These are phyloP conservation scores for Megalops atlanticus DNA, from an alignment of 2,113 vertebrate species.

Conservation along the genomic window DNA sequence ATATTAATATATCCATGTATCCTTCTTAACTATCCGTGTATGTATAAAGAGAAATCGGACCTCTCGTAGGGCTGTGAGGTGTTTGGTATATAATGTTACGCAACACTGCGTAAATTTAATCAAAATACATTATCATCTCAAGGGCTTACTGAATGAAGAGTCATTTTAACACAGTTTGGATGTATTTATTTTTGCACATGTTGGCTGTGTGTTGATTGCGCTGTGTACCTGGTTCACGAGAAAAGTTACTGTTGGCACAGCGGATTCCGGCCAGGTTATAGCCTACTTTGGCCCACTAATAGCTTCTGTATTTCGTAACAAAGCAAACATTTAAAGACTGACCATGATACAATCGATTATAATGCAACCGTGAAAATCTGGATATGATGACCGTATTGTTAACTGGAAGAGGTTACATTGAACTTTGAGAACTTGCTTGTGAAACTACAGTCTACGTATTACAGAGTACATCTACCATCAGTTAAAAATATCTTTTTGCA, in stretches of 20 bases:
- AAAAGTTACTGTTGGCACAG: not conserved
- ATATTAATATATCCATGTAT: no score
- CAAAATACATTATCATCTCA: no score
- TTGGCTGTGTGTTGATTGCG: not conserved
- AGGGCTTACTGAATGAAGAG: not conserved
- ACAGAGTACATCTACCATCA: no score
- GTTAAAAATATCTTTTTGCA: no score
- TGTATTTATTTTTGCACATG: not conserved
- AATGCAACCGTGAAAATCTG: not conserved
- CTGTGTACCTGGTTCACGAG: not conserved
- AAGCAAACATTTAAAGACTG: constrained; percentile 27
- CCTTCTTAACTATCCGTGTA: no score
- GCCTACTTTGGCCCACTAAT: constrained; percentile 10
- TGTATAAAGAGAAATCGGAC: no score
- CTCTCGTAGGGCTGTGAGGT: no score
- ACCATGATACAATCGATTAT: not conserved
- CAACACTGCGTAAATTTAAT: no score
- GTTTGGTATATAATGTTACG: no score
- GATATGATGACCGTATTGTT: not conserved
- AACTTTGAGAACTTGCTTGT: not conserved
- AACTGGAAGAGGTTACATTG: not conserved
- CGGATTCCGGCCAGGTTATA: constrained; percentile 8
- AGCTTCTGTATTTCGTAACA: constrained; percentile 25
- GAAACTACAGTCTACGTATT: not conserved
- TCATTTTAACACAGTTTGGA: not conserved